phyloP scores from a whole-genome alignment of 1,140 invertebrate species.

The Nixonia krombeini region DNA sequence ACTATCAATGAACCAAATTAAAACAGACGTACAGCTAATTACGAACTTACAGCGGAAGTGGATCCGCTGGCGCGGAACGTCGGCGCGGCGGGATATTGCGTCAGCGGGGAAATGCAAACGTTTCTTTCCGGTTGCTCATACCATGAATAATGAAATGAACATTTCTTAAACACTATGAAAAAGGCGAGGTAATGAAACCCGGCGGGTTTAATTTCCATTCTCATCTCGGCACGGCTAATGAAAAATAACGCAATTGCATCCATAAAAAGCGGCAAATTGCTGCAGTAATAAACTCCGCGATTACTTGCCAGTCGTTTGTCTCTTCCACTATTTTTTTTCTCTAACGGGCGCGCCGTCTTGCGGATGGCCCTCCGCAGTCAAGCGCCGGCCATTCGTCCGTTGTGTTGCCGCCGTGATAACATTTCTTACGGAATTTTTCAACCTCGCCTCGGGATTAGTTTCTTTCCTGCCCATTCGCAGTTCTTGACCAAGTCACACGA shows the following conservation, averaged over 20 bases:
- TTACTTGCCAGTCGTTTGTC: constrained; percentile 42
- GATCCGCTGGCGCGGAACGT: too few relatives aligned
- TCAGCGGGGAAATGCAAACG: too few relatives aligned
- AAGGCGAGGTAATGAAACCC: constrained; percentile 31
- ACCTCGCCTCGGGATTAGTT: too few relatives aligned
- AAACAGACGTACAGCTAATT: too few relatives aligned
- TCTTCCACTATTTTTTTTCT: constrained; percentile 37
- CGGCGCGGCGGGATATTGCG: too few relatives aligned
- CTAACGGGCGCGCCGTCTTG: constrained; percentile 33
- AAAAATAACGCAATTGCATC: constrained; percentile 50
- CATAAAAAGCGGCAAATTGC: constrained; percentile 48
- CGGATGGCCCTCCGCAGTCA: constrained; percentile 15
- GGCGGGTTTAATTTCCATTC: constrained; percentile 48
- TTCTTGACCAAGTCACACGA: too few relatives aligned
- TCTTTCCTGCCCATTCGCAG: too few relatives aligned
- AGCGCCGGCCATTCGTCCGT: constrained; percentile 26
- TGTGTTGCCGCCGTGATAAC: constrained; percentile 27
- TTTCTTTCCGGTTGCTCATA: too few relatives aligned
- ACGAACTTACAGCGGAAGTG: too few relatives aligned
- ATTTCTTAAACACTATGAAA: constrained; percentile 27
- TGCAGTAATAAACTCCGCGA: constrained; percentile 47
- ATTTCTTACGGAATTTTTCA: constrained; percentile 34
- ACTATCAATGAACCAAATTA: too few relatives aligned
- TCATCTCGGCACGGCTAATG: constrained; percentile 34
- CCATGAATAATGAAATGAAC: constrained; percentile 9